phyloP scores from a whole-genome alignment of 2,888 invertebrate genomes.

The Spatulosminthurus flaviceps region DNA sequence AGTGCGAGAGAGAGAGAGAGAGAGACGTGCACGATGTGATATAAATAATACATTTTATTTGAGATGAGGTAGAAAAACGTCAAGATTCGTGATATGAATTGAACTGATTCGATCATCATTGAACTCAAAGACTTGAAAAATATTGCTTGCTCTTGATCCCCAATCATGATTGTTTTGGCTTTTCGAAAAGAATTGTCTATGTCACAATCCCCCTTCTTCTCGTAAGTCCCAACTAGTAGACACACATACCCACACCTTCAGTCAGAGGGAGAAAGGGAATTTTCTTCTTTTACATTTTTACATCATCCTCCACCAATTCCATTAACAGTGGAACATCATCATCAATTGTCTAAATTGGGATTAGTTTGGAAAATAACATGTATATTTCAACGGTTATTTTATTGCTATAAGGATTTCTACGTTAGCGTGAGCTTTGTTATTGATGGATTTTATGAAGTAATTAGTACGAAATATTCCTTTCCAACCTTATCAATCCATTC shows the following conservation, averaged over 20 bases:
- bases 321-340: neutral
- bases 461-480: too few relatives aligned
- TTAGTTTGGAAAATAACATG: too few relatives aligned
- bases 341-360: too few relatives aligned
- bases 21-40: neutral
- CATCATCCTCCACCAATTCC: neutral
- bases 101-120: conserved; percentile 18
- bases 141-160: conserved; percentile 35
- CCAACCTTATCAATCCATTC: too few relatives aligned
- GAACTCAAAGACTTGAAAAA: conserved; percentile 24
- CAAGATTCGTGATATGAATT: conserved; percentile 23
- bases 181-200: neutral
- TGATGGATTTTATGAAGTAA: too few relatives aligned
- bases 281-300: conserved; percentile 3
- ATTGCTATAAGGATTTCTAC: too few relatives aligned
- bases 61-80: conserved; percentile 10
- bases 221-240: too few relatives aligned
- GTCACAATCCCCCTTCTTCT: neutral
- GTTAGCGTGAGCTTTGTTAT: too few relatives aligned
- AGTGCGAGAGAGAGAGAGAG: neutral
- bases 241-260: neutral
- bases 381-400: too few relatives aligned
- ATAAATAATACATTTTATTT: neutral
- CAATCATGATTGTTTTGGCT: neutral
- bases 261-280: conserved; percentile 15